Base-by-base conservation (phyloP, 2,888 invertebrate species). In the Scrobipalpa costella region DNA sequence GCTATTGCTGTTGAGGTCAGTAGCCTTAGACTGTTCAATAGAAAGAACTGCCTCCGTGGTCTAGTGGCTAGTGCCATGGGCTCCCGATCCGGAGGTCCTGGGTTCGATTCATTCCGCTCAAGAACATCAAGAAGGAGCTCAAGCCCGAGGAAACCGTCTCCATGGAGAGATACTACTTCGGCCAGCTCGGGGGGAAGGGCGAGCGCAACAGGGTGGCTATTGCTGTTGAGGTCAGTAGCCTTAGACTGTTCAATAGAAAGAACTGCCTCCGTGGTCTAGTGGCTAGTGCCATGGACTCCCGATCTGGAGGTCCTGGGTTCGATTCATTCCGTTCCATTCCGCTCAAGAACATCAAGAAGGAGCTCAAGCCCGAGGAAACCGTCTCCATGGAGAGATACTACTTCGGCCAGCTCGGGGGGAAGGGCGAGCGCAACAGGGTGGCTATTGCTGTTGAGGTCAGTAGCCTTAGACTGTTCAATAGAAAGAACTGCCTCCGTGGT, bases 101-200 rank as follows among this genome's bases (percentile, higher is more conserved):
- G n/a, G n/a, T n/a, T n/a, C n/a, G n/a, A n/a, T n/a, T n/a, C 33
- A 70, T 88, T 0, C 89, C 89, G 0, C 79, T 89, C 17, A 88
- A 87, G 75, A 80, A 67, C 64, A 90, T 90, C 70, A 89, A 89
- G 79, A 88, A 88, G 71, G 92, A 89, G 61, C 69, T 74, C 17
- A 82, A 83, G 40, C 84, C 88, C 0, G 90, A 89, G 62, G 84
- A 88, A 75, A 85, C 92, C 21, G 90, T 93, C 68, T 93, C 93
- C 0, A 84, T 94, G 73, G 94, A 94, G 79, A 87, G 92, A 64
- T 94, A 93, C 73, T 94, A 94, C 84, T 94, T 94, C 71, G 94
- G 94, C 0, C 92, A 92, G 69, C 76, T 86, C 1, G 88, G 85
- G 0, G 92, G 90, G 0, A 64, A 74, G 0, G 74, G 62, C 0